phyloP scores from a whole-genome alignment of 2,797 vertebrate species.

The Anguilla megastoma region DNA sequence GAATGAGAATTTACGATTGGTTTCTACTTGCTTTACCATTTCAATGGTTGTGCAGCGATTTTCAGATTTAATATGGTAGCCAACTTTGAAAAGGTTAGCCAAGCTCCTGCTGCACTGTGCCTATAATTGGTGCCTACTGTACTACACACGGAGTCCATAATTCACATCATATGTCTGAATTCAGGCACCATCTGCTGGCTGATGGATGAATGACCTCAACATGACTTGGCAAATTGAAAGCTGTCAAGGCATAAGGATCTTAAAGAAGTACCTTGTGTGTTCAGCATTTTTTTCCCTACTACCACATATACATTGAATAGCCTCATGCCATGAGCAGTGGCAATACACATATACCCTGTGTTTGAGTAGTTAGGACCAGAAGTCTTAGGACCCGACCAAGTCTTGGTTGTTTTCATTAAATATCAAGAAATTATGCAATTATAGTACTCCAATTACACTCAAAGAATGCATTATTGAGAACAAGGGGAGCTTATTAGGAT shows the following conservation, averaged over 20 bases:
- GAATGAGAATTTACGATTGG: not conserved
- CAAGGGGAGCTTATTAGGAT: not conserved
- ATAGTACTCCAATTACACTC: not conserved
- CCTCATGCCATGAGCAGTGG: too few species aligned
- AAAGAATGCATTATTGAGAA: not conserved
- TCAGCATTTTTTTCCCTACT: not conserved
- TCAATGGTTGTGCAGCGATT: not conserved
- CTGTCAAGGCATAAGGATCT: not conserved
- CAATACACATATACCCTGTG: too few species aligned
- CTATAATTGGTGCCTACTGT: not conserved
- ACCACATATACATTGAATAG: not conserved
- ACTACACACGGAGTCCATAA: not conserved
- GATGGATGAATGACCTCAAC: not conserved
- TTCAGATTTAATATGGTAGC: not conserved
- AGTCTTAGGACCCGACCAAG: too few species aligned
- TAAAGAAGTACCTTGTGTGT: not conserved
- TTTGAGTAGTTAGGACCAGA: too few species aligned
- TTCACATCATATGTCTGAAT: not conserved
- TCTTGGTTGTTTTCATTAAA: not conserved
- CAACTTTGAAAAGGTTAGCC: not conserved
- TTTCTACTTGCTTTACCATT: not conserved
- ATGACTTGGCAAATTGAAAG: constrained; percentile 11
- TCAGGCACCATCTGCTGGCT: constrained; percentile 12
- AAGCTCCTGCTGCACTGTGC: not conserved
- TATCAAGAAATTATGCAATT: not conserved